Evolutionary conservation across 2,797 vertebrate species (phyloP).

Genomic region (Paguma larvata): DNA sequence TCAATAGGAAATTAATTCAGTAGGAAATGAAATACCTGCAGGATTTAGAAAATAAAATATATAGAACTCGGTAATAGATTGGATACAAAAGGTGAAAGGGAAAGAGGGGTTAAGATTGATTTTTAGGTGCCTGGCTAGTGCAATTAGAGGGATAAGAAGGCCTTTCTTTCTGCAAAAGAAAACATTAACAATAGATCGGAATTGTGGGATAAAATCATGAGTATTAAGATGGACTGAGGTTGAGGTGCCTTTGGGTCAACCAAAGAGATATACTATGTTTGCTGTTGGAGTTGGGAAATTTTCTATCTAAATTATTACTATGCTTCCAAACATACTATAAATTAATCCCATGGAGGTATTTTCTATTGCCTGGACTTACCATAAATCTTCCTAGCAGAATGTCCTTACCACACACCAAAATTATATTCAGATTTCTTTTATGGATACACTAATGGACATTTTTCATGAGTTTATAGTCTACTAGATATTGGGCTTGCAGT

Average conservation of each 20-base stretch:
- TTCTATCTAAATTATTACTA: not conserved
- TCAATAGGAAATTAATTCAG: not conserved
- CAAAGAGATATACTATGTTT: not conserved
- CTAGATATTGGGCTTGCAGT: not conserved
- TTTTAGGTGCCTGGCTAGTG: not conserved
- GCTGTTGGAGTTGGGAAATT: not conserved
- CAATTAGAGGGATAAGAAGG: not conserved
- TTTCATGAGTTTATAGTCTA: not conserved
- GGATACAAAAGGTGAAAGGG: not conserved
- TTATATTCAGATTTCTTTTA: not conserved
- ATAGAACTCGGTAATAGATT: not conserved
- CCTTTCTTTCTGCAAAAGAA: not conserved
- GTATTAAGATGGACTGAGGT: not conserved
- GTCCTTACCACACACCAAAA: not conserved
- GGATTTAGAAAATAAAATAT: not conserved
- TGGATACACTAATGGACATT: not conserved
- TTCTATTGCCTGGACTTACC: not conserved
- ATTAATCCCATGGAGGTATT: not conserved
- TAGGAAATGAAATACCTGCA: not conserved
- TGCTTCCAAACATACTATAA: not conserved
- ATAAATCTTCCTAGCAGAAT: not conserved
- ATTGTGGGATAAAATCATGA: not conserved
- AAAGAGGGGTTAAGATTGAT: not conserved
- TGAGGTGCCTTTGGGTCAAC: not conserved
- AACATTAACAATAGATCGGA: not conserved